Conservation (phyloP, 2,113 vertebrate species). For the Zootoca vivipara region DNA sequence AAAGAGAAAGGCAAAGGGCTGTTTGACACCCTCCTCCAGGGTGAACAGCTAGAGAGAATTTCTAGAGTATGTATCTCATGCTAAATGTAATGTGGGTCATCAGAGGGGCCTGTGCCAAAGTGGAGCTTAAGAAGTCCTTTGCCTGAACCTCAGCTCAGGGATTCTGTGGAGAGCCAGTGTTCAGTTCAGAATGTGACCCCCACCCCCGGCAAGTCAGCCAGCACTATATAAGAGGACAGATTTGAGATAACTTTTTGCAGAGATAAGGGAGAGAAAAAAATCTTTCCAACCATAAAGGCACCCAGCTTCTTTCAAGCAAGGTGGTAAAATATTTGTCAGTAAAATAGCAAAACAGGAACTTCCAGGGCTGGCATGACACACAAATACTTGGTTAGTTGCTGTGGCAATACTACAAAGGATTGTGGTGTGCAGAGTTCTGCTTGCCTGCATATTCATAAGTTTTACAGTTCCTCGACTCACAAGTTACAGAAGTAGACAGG, state of each 20-base stretch:
- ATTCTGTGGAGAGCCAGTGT: neutral
- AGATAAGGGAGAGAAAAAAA: rapidly evolving
- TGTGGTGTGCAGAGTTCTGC: constrained; percentile 33
- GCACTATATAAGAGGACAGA: neutral
- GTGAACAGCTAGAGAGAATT: neutral
- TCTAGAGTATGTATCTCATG: no score
- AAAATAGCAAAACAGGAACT: constrained; percentile 24
- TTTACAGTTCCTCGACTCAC: constrained; percentile 38
- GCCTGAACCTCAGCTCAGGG: neutral
- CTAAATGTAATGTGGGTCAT: neutral
- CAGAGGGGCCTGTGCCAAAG: neutral
- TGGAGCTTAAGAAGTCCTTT: neutral
- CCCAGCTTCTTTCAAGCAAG: constrained; percentile 47
- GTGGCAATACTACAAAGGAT: constrained; percentile 43
- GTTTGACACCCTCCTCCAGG: no score
- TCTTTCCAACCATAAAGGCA: neutral
- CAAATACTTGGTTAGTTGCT: constrained; percentile 45
- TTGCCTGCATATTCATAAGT: constrained; percentile 62
- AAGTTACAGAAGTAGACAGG: constrained; percentile 17
- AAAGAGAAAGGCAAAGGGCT: neutral
- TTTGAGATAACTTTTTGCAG: neutral
- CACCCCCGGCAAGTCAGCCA: no score
- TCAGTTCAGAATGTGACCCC: neutral
- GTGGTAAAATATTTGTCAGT: constrained; percentile 21
- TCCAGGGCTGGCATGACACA: constrained; percentile 42